A percentile compares a stretch with the other conserved stretches of the same genome.
These are phyloP conservation scores for Troglohyphantes excavatus DNA, from an alignment of 2,888 invertebrate species.

Conservation along the genomic window DNA sequence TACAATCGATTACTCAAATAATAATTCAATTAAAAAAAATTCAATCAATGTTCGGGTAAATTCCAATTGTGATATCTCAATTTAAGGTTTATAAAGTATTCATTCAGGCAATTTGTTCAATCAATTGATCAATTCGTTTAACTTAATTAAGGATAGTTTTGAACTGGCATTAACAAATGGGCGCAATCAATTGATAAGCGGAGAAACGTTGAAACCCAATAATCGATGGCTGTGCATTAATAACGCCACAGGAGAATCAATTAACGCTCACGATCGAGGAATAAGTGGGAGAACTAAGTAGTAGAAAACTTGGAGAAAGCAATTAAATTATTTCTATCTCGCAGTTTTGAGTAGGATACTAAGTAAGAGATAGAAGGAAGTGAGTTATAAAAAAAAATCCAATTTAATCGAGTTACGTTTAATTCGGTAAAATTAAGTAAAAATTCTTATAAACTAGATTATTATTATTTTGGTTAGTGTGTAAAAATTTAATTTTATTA, in stretches of 20 bases:
- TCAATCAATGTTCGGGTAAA: too few relatives aligned
- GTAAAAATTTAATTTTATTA: too few relatives aligned
- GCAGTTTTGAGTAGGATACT: background rate
- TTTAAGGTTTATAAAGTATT: background rate
- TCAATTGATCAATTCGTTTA: background rate
- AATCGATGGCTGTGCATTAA: background rate
- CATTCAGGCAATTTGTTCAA: background rate
- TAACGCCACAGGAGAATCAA: background rate
- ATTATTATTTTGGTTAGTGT: too few relatives aligned
- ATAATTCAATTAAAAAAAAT: too few relatives aligned
- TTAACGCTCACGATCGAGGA: background rate
- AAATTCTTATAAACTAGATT: too few relatives aligned
- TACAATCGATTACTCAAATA: too few relatives aligned
- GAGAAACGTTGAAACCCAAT: background rate
- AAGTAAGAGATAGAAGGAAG: too few relatives aligned
- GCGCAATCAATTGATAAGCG: constrained; percentile 5
- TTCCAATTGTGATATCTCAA: background rate
- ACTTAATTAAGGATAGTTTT: constrained; percentile 5
- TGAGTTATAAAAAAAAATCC: background rate
- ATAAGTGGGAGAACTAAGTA: background rate
- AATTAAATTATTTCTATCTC: constrained; percentile 10
- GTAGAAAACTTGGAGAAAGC: background rate
- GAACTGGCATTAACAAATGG: constrained; percentile 1
- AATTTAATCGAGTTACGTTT: background rate
- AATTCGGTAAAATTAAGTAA: too few relatives aligned